Evolutionary conservation across 35 echinoderm and acorn worm species (phyloP).

Genomic region (Stichopus chloronotus): DNA sequence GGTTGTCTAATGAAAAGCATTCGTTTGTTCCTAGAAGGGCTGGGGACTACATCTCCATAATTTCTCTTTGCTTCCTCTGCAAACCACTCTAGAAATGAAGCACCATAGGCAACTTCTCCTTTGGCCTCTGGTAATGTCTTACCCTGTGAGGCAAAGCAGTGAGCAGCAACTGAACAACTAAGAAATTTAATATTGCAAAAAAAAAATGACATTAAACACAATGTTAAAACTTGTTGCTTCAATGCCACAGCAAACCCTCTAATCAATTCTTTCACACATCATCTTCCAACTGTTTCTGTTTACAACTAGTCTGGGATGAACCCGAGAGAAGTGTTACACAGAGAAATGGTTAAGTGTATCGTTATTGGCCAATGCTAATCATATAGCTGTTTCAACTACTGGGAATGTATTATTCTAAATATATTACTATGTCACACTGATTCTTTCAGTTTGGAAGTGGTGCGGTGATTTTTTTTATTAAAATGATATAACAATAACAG

Average conservation of each 20-base stretch:
- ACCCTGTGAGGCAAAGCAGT: slow-evolving; percentile 53
- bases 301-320: no score
- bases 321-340: no score
- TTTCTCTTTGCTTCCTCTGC: slow-evolving; percentile 78
- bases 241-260: neutral
- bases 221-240: neutral
- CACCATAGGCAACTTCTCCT: slow-evolving; percentile 79
- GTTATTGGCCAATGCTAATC: no score
- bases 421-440: no score
- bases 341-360: no score
- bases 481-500: no score
- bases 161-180: neutral
- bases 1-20: slow-evolving; percentile 79
- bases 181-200: neutral
- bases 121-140: slow-evolving; percentile 87
- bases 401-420: no score
- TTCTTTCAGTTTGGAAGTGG: no score
- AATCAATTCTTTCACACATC: neutral
- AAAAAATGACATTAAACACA: neutral
- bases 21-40: slow-evolving; percentile 71
- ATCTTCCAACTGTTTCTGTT: neutral
- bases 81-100: slow-evolving; percentile 92
- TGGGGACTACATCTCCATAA: slow-evolving; percentile 87
- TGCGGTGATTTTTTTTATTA: no score
- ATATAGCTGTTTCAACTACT: no score